Base-by-base conservation (phyloP, 2,888 invertebrate species). In the Desoria tigrina region DNA sequence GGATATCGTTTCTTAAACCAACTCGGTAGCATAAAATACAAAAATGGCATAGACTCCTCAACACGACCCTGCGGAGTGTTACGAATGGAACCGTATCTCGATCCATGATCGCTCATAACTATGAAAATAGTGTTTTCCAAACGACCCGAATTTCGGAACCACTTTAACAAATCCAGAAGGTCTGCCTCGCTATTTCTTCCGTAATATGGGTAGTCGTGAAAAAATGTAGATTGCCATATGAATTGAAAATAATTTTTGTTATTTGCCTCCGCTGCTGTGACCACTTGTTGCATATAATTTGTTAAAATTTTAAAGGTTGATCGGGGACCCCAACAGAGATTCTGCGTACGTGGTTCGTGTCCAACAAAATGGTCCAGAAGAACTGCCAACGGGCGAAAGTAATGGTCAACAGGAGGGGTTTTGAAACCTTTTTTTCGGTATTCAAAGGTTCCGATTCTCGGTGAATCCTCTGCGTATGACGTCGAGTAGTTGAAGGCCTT, bases 31-130 rank as follows among this genome's bases (percentile, higher is more conserved):
- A 87, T 79, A 1, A 91, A 80, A 75, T 88, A 87, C 32, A 92
- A 83, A 72, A 93, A 86, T 0, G 96, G 95, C 63, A 94, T 83
- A 57, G 94, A 86, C 79, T 93, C 94, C 80, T 95, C 95, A 78
- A 94, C 84, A 78, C 80, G 79, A 0, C 82, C 83, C 53, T 94
- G 91, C 80, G 90, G 90, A 0, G 94, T 94, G 74, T 84, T 83
- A 16, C 94, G 84, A 74, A 93, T 91, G 11, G 84, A 84, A 2
- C 94, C 94, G 87, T 90, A 93, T 68, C 94, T 83, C 66, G 93
- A 87, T 0, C 95, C 95, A 78, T 95, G 95, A 79, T 95, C 95
- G 79, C 94, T 94, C 82, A 94, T 83, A 51, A 84, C 78, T 14
- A 92, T 79, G 59, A 93, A 39, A 76, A 87, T 83, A 0, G 90